These are phyloP conservation scores for Emydoidea blandingii DNA, from an alignment of 2,797 vertebrate species.

Conservation along the genomic window DNA sequence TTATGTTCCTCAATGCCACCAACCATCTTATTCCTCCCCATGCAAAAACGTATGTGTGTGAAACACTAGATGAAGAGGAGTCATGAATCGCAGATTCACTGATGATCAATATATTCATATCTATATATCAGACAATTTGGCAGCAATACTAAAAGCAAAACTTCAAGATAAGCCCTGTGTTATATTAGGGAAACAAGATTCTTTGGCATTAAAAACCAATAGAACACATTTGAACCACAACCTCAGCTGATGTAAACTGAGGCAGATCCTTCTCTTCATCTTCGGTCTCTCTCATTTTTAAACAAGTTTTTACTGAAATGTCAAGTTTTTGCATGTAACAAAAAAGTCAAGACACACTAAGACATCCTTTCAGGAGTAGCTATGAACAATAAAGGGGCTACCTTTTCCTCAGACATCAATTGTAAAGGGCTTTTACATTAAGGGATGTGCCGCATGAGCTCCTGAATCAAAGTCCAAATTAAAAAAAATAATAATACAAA, in stretches of 20 bases:
- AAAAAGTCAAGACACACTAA: neutral
- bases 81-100: neutral
- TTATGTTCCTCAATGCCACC: neutral
- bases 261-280: neutral
- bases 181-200: neutral
- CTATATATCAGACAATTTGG: neutral
- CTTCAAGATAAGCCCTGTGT: neutral
- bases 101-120: accelerated
- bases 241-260: accelerated
- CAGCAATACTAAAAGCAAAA: neutral
- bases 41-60: neutral
- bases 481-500: neutral
- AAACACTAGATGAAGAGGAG: neutral
- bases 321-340: neutral
- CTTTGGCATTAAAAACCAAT: neutral
- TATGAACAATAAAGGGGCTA: neutral
- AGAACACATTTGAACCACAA: neutral
- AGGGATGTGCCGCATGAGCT: neutral
- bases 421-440: neutral
- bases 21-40: accelerated
- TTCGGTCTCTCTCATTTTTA: neutral
- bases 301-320: neutral
- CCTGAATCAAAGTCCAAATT: neutral
- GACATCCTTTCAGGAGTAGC: neutral
- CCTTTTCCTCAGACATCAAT: neutral